Conservation (phyloP, 1,140 invertebrate species). For the Megalopta genalis region DNA sequence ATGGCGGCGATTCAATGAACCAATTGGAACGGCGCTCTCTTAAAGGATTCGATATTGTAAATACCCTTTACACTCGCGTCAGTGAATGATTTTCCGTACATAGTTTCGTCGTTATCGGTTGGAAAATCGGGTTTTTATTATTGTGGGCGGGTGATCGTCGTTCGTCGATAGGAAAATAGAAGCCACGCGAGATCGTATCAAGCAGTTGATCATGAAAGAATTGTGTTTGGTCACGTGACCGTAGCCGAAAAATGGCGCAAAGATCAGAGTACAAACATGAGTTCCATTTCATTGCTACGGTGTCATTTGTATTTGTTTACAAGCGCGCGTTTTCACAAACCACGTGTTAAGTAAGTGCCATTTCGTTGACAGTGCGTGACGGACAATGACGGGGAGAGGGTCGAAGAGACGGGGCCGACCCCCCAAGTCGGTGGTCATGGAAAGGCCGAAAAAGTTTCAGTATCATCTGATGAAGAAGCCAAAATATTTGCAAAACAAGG, state of each 20-base stretch:
- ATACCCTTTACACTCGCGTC: slow-evolving; percentile 59
- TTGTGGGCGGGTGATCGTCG: slow-evolving; percentile 30
- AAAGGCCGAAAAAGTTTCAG: slow-evolving; percentile 90
- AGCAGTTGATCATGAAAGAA: slow-evolving; percentile 71
- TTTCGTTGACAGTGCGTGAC: slow-evolving; percentile 50
- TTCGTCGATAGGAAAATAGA: slow-evolving; percentile 13
- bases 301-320: slow-evolving; percentile 84
- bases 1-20: slow-evolving; percentile 67
- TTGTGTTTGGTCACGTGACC: slow-evolving; percentile 82
- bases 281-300: slow-evolving; percentile 80
- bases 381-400: slow-evolving; percentile 90
- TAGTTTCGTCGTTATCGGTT: slow-evolving; percentile 70
- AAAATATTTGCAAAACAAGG: slow-evolving; percentile 89
- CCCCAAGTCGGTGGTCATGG: slow-evolving; percentile 91
- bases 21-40: slow-evolving; percentile 68
- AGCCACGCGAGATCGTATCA: slow-evolving; percentile 34
- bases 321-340: slow-evolving; percentile 81
- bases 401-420: slow-evolving; percentile 92
- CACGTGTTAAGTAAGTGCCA: slow-evolving; percentile 77
- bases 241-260: slow-evolving; percentile 82
- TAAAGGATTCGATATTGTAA: slow-evolving; percentile 45
- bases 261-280: slow-evolving; percentile 81
- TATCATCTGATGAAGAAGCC: slow-evolving; percentile 94
- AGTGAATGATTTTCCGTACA: slow-evolving; percentile 53
- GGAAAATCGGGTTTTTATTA: slow-evolving; percentile 39